Percentiles rank a stretch among this genome's conserved stretches.
Evolutionary conservation across 1,140 invertebrate genomes (phyloP).

Genomic region (Asbolus verrucosus): DNA sequence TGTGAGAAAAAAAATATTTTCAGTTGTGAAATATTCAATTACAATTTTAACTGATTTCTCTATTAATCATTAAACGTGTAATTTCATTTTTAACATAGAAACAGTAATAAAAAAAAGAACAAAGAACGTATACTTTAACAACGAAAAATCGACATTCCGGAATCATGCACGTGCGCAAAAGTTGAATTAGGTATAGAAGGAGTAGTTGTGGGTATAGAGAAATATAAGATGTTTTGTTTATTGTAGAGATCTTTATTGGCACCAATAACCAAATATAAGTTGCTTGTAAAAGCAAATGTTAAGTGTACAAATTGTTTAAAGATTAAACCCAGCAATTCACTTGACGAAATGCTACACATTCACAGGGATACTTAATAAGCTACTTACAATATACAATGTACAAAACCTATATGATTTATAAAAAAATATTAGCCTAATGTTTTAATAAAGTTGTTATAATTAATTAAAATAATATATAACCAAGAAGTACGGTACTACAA

Average conservation of each 20-base stretch:
- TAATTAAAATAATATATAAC: conserved; percentile 46
- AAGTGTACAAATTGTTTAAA: conserved; percentile 46
- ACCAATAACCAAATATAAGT: conserved; percentile 54
- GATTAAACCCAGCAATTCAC: conserved; percentile 43
- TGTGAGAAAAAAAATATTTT: too few relatives aligned
- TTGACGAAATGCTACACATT: conserved; percentile 39
- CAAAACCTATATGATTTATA: conserved; percentile 64
- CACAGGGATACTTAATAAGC: conserved; percentile 47
- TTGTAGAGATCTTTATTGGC: conserved; percentile 59
- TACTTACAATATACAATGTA: conserved; percentile 64
- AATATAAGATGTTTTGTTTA: neutral
- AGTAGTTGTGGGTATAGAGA: neutral
- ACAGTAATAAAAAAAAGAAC: too few relatives aligned
- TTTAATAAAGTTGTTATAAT: conserved; percentile 50
- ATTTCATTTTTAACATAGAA: too few relatives aligned
- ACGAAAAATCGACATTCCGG: too few relatives aligned
- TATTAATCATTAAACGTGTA: too few relatives aligned
- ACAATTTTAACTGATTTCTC: too few relatives aligned
- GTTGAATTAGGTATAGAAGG: too few relatives aligned
- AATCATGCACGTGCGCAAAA: too few relatives aligned
- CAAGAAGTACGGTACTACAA: conserved; percentile 49
- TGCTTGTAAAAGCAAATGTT: conserved; percentile 44
- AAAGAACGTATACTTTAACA: too few relatives aligned
- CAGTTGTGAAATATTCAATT: too few relatives aligned
- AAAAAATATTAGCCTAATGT: conserved; percentile 62